A percentile compares a stretch with the other conserved stretches of the same genome.
These are phyloP conservation scores for Aplidium turbinatum DNA, from an alignment of 23 tunicate genomes.

Conservation along the genomic window DNA sequence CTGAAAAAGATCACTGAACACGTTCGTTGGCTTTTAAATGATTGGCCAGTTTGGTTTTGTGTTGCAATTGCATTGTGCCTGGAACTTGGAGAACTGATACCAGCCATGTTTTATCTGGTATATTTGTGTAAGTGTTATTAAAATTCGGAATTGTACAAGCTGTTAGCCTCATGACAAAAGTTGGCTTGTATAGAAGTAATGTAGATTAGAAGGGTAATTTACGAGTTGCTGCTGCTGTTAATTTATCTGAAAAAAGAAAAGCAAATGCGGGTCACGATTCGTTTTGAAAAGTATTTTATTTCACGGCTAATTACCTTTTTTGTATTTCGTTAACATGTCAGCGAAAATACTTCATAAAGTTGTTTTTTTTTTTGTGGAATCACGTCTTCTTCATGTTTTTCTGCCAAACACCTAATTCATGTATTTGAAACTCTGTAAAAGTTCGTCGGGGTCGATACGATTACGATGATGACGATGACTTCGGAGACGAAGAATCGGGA, in stretches of 20 bases:
- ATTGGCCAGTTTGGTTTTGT: conserved; percentile 66
- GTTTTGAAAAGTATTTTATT: too few relatives aligned
- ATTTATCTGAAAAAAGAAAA: too few relatives aligned
- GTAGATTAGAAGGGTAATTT: too few relatives aligned
- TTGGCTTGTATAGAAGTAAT: too few relatives aligned
- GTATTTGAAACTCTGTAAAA: not conserved
- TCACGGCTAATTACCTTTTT: too few relatives aligned
- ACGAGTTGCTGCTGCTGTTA: too few relatives aligned
- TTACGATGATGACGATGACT: conserved; percentile 49
- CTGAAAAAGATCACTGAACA: conserved; percentile 27
- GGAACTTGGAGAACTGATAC: conserved; percentile 28
- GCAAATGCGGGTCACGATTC: too few relatives aligned
- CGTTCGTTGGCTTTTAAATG: conserved; percentile 45
- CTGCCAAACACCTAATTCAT: not conserved
- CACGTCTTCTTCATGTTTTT: not conserved
- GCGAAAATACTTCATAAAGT: too few relatives aligned
- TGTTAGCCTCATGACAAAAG: too few relatives aligned
- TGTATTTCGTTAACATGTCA: too few relatives aligned
- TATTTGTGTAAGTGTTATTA: conserved; percentile 70
- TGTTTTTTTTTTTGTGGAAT: too few relatives aligned
- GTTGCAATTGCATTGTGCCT: conserved; percentile 43
- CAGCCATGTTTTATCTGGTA: conserved; percentile 45
- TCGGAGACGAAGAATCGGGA: conserved; percentile 54
- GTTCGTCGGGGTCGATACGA: conserved; percentile 42
- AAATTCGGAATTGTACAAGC: too few relatives aligned